Percentiles rank a stretch among this genome's conserved stretches.
phyloP scores from a whole-genome alignment of 2,113 vertebrate species.

The Sylvietta virens region DNA sequence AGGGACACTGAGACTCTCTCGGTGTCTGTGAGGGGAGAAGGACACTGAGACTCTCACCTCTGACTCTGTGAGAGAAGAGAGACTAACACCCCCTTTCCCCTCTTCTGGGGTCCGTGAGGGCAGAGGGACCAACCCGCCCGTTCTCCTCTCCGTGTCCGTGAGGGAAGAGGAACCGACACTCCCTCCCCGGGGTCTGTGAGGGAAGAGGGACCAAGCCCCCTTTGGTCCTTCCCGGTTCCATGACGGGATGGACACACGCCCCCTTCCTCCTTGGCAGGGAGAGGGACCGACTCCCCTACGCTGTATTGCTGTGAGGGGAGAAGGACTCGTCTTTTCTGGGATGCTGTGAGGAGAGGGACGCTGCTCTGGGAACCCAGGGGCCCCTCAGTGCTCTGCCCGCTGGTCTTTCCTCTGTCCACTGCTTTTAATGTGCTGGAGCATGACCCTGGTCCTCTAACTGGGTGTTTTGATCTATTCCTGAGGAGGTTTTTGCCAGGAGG shows the following conservation, averaged over 20 bases:
- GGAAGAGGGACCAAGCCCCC: background rate
- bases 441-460: background rate
- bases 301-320: background rate
- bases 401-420: background rate
- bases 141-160: background rate
- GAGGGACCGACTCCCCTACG: background rate
- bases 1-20: background rate
- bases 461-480: background rate
- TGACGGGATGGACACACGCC: background rate
- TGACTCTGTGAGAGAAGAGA: background rate
- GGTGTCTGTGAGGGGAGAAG: background rate
- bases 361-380: background rate
- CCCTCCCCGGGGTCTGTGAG: background rate
- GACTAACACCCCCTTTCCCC: background rate
- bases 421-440: background rate
- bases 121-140: background rate
- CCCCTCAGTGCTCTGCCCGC: background rate
- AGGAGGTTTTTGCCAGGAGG: background rate
- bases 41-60: background rate
- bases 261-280: background rate
- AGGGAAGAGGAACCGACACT: background rate
- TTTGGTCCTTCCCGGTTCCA: rapidly evolving
- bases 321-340: background rate
- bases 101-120: background rate
- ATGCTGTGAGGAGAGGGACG: background rate